Evolutionary conservation across 2,888 invertebrate genomes (phyloP).

Genomic region (Clusia tigrina): DNA sequence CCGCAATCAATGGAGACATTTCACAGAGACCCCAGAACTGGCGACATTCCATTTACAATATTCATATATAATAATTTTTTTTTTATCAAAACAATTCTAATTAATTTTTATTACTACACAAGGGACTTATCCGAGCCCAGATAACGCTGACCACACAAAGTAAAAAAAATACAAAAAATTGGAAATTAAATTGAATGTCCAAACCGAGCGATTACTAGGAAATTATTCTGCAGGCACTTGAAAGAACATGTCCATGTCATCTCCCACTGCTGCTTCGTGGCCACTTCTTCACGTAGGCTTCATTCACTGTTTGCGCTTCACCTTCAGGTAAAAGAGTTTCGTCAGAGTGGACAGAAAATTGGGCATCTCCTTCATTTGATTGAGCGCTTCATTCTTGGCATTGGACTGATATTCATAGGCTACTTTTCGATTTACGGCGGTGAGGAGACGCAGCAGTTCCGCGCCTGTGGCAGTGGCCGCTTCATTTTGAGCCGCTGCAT

Average conservation of each 20-base stretch:
- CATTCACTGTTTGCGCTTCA: constrained; percentile 42
- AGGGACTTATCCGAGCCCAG: background rate
- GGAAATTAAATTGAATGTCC: background rate
- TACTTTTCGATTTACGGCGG: constrained; percentile 70
- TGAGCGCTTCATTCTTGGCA: constrained; percentile 61
- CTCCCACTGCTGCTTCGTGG: background rate
- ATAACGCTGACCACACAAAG: background rate
- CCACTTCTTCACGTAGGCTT: background rate
- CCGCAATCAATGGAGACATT: too few relatives aligned
- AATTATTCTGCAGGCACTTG: background rate
- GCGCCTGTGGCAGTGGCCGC: constrained; percentile 61
- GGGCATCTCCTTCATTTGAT: constrained; percentile 75
- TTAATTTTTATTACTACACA: constrained; percentile 1
- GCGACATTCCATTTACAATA: too few relatives aligned
- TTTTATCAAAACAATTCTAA: constrained; percentile 1
- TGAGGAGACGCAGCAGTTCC: constrained; percentile 73
- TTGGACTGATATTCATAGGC: constrained; percentile 73
- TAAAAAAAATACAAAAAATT: background rate
- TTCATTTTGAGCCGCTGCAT: constrained; percentile 59
- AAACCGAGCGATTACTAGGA: background rate
- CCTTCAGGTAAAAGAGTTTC: constrained; percentile 67
- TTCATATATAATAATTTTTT: too few relatives aligned
- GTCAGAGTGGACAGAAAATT: constrained; percentile 74
- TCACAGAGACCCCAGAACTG: too few relatives aligned
- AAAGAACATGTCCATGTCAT: too few relatives aligned